Conservation (phyloP, 2,888 invertebrate genomes). For the Pteria penguin region DNA sequence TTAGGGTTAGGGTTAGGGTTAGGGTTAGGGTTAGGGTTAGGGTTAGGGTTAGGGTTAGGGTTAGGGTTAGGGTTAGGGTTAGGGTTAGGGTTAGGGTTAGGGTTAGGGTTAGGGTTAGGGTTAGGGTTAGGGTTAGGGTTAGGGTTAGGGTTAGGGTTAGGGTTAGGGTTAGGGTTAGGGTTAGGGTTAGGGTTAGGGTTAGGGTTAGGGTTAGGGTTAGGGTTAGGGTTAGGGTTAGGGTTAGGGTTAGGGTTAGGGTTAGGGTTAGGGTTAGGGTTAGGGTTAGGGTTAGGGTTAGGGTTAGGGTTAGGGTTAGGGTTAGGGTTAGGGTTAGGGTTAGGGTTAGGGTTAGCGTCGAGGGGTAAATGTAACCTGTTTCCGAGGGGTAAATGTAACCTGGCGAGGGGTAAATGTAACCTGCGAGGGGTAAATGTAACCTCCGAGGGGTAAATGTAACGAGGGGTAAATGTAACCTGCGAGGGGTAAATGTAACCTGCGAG, state of each 20-base stretch:
- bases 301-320: conserved; percentile 38
- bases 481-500: no score
- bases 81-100: conserved; percentile 32
- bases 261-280: conserved; percentile 5
- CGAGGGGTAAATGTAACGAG: no score
- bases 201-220: conserved; percentile 15
- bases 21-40: conserved; percentile 20
- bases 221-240: conserved; percentile 37
- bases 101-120: conserved; percentile 27
- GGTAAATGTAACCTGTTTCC: no score
- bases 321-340: conserved; percentile 38
- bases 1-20: conserved; percentile 11
- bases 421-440: no score
- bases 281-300: conserved; percentile 34
- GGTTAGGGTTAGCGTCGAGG: no score
- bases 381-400: no score
- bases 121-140: conserved; percentile 30
- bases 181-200: conserved; percentile 17
- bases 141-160: conserved; percentile 26
- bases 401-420: no score
- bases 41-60: conserved; percentile 16
- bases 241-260: conserved; percentile 33
- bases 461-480: no score
- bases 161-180: conserved; percentile 16
- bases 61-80: conserved; percentile 20